Base-by-base conservation (phyloP, 2,797 vertebrate species). In the Epinephelus malabaricus region DNA sequence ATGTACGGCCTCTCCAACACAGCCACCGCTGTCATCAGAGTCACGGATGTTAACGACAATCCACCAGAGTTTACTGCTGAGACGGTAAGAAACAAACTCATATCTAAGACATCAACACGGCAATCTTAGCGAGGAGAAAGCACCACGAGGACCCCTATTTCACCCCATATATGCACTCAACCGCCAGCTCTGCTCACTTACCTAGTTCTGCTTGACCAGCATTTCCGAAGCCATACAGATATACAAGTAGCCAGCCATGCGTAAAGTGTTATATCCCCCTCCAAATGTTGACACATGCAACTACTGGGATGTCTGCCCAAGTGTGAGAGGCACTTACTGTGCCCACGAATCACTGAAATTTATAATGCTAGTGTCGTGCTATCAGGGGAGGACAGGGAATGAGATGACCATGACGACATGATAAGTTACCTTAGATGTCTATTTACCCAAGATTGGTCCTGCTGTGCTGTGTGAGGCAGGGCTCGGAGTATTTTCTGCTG, bases 21-120 rank as follows among this genome's bases (percentile, higher is more conserved):
- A 3, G 98, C 98, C 86, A 99, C 98, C 0, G 98, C 98, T 69
- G 91, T 99, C 94, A 99, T 99, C 94, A 96, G 94, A 27, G 94
- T 99, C 92, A 98, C 97, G n/a, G 98, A 99, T 92, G 90, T 99
- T 93, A 99, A 99, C 72, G 98, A 99, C 95, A 99, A 99, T 88
- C 97, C 98, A 19, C 98, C 98, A 0, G 98, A 99, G 95, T 99
- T 99, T 93, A 99, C 96, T 10, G 93, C 96, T 77, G 97, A 97
- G 90, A 97, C 95, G 66, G 98, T 99, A 94, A 97, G 97, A 95
- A 71, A 46, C 64, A 59, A 69, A 67, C 25, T 78, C 54, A 47
- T 40, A 78, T 71, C 14, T 46, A 54, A 76, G 61, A 60, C 69
- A 60, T 70, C 69, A 73, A 54, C 69, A 55, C 50, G 25, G 38